These are phyloP conservation scores for Macrophya alboannulata DNA, from an alignment of 2,888 invertebrate species.

Conservation along the genomic window DNA sequence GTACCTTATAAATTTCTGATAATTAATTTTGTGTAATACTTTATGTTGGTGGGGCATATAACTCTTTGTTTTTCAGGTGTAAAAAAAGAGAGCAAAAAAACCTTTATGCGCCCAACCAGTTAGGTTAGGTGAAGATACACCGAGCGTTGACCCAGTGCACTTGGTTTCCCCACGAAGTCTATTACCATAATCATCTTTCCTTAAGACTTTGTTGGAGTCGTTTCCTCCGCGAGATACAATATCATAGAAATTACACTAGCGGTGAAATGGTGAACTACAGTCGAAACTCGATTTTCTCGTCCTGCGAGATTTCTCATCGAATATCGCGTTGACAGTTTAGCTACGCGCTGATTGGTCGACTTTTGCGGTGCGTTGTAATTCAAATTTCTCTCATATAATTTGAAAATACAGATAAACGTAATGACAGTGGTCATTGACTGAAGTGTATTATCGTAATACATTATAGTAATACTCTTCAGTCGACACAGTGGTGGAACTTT, in stretches of 20 bases:
- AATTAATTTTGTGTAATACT: not conserved
- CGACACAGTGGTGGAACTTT: too few relatives aligned
- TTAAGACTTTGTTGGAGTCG: not conserved
- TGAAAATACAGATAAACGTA: not conserved
- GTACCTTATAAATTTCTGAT: too few relatives aligned
- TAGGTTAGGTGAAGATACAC: not conserved
- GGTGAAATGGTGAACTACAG: not conserved
- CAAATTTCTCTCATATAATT: not conserved
- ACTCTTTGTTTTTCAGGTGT: not conserved
- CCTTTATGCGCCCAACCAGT: not conserved
- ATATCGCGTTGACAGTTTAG: not conserved
- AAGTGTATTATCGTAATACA: too few relatives aligned
- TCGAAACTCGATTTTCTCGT: not conserved
- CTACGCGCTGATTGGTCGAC: not conserved
- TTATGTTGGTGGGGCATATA: not conserved
- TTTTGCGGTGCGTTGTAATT: not conserved
- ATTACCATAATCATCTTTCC: not conserved
- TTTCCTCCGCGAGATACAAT: not conserved
- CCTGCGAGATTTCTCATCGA: not conserved
- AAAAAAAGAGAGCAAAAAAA: slow-evolving; percentile 3
- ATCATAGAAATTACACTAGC: not conserved
- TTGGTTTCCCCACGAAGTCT: not conserved
- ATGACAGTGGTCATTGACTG: too few relatives aligned
- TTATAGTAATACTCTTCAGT: too few relatives aligned
- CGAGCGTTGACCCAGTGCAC: not conserved